These are phyloP conservation scores for Sinotaia quadrata DNA, from an alignment of 2,888 invertebrate genomes.

Conservation along the genomic window DNA sequence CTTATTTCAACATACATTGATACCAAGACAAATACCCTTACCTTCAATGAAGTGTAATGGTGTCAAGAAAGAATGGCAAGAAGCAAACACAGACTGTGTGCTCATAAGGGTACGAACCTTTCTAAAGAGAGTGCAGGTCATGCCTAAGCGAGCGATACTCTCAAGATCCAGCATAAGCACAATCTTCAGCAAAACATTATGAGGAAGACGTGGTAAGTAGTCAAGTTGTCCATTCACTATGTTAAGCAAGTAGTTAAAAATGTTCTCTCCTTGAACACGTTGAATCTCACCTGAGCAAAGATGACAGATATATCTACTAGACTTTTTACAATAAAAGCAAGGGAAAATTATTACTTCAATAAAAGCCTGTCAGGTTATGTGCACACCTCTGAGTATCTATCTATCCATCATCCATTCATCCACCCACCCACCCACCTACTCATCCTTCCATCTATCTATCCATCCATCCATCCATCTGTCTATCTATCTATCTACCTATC, in stretches of 20 bases:
- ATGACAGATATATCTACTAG: not conserved
- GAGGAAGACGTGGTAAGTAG: slow-evolving; percentile 60
- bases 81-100: too few species aligned
- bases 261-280: slow-evolving; percentile 58
- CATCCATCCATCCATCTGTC: too few species aligned
- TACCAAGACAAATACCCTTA: too few species aligned
- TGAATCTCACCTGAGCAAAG: slow-evolving; percentile 61
- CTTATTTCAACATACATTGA: too few species aligned
- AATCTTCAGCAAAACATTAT: slow-evolving; percentile 55
- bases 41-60: too few species aligned
- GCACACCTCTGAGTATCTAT: too few species aligned
- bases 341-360: not conserved
- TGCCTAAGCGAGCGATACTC: slow-evolving; percentile 61
- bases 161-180: slow-evolving; percentile 64
- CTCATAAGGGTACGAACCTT: slow-evolving; percentile 56
- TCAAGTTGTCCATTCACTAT: slow-evolving; percentile 63
- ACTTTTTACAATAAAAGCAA: not conserved
- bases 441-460: too few species aligned
- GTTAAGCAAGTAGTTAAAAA: slow-evolving; percentile 55
- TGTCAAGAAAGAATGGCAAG: too few species aligned
- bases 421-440: too few species aligned
- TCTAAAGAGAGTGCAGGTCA: slow-evolving; percentile 59
- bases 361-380: too few species aligned
- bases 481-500: too few species aligned
- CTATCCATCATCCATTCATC: too few species aligned